Evolutionary conservation across 2,113 vertebrate species (phyloP).

Genomic region (Xenus cinereus): DNA sequence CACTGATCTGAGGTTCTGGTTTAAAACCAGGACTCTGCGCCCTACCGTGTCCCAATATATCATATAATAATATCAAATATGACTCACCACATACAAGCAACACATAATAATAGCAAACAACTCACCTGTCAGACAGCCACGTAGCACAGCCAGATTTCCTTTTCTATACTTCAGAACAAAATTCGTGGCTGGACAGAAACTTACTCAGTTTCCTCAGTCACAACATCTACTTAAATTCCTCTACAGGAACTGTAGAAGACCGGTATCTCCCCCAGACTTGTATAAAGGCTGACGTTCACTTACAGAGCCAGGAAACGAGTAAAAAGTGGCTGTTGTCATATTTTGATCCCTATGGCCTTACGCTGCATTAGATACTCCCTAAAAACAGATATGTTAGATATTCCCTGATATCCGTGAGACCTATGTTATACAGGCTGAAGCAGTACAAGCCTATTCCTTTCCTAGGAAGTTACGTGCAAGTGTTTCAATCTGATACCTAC

Average conservation of each 20-base stretch:
- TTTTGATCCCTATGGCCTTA: neutral
- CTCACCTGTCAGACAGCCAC: neutral
- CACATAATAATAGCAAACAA: neutral
- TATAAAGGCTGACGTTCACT: neutral
- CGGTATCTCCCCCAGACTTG: neutral
- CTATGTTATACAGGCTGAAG: neutral
- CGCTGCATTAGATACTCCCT: neutral
- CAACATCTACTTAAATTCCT: neutral
- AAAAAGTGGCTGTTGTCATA: neutral
- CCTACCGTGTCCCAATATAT: neutral
- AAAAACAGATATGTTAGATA: neutral
- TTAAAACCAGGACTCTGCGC: neutral
- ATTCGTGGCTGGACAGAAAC: neutral
- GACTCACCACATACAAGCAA: neutral
- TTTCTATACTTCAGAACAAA: neutral
- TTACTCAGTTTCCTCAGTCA: neutral
- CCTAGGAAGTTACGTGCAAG: neutral
- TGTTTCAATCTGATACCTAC: neutral
- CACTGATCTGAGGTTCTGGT: neutral
- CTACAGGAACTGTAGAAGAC: neutral
- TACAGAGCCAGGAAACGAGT: neutral
- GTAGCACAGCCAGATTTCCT: neutral
- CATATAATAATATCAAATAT: neutral
- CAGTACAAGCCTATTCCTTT: neutral
- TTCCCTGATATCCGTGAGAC: neutral